phyloP scores from a whole-genome alignment of 2,888 invertebrate species.

The Kuschelorhynchus macadamiae region DNA sequence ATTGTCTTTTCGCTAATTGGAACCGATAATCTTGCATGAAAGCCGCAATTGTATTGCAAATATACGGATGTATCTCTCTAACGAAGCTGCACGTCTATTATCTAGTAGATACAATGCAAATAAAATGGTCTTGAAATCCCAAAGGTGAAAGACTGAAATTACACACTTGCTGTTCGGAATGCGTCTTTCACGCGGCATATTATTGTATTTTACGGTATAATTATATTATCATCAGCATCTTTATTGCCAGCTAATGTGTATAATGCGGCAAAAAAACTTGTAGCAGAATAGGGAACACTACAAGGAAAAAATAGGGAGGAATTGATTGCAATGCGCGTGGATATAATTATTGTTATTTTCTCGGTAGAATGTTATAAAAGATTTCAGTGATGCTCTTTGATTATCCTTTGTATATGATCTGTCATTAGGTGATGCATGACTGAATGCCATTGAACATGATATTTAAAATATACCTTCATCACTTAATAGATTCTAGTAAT shows the following conservation, averaged over 20 bases:
- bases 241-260: conserved; percentile 37
- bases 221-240: conserved; percentile 47
- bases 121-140: conserved; percentile 47
- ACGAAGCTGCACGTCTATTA: conserved; percentile 4
- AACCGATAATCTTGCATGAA: no score
- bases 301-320: conserved; percentile 13
- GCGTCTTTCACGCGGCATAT: conserved; percentile 38
- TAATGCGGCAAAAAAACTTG: conserved; percentile 38
- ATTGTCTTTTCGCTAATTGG: no score
- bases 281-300: conserved; percentile 20
- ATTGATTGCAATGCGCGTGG: conserved; percentile 25
- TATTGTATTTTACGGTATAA: conserved; percentile 44
- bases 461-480: no score
- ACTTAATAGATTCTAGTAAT: no score
- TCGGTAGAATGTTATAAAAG: background rate
- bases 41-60: no score
- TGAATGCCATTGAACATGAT: no score
- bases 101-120: conserved; percentile 51
- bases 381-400: background rate
- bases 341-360: conserved; percentile 35
- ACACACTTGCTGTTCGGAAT: conserved; percentile 48
- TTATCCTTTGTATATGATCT: no score
- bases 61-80: conserved; percentile 19
- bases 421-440: no score
- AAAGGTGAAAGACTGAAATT: conserved; percentile 55